Conservation (phyloP, 2,888 invertebrate species). For the Vanessa cardui region DNA sequence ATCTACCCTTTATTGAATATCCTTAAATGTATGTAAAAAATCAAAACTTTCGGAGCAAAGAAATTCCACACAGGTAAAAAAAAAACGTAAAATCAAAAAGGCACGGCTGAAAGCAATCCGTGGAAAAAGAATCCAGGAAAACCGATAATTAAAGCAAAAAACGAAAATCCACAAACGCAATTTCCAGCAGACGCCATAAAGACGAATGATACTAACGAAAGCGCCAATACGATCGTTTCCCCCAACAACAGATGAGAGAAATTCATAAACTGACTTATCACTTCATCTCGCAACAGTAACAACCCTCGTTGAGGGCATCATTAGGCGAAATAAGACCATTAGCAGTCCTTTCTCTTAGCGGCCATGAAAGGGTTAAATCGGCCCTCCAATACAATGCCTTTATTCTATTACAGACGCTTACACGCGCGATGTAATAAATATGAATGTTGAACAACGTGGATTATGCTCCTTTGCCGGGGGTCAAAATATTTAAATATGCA, state of each 20-base stretch:
- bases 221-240: slow-evolving; percentile 43
- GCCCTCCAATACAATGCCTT: slow-evolving; percentile 75
- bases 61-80: too few species aligned
- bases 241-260: slow-evolving; percentile 57
- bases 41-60: too few species aligned
- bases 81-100: too few species aligned
- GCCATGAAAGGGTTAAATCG: slow-evolving; percentile 78
- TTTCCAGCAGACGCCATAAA: slow-evolving; percentile 7
- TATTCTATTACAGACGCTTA: slow-evolving; percentile 79
- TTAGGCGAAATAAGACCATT: slow-evolving; percentile 82
- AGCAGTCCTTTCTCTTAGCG: slow-evolving; percentile 80
- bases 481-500: slow-evolving; percentile 82
- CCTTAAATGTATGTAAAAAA: too few species aligned
- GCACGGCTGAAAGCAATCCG: too few species aligned
- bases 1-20: too few species aligned
- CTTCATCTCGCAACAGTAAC: slow-evolving; percentile 76
- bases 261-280: slow-evolving; percentile 77
- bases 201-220: slow-evolving; percentile 28
- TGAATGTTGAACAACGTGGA: slow-evolving; percentile 80
- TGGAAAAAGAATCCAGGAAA: too few species aligned
- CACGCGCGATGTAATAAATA: slow-evolving; percentile 82
- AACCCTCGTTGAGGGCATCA: slow-evolving; percentile 71
- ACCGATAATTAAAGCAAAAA: too few species aligned
- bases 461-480: slow-evolving; percentile 78
- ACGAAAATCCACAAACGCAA: too few species aligned